These are phyloP conservation scores for Scomber scombrus DNA, from an alignment of 2,113 vertebrate species.

Conservation along the genomic window DNA sequence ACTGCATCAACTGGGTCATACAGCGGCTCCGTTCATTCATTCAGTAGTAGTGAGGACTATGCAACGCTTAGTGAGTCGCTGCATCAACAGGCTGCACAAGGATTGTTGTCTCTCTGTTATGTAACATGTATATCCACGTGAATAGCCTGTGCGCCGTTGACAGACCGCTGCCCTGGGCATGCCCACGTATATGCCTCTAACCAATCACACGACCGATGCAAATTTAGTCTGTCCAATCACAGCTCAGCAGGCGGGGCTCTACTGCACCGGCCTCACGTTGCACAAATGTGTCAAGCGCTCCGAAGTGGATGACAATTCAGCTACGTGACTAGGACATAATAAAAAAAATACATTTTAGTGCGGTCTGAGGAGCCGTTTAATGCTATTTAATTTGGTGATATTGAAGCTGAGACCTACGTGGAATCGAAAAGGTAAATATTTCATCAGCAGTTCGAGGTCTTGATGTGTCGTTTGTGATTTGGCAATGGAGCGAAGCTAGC, in stretches of 20 bases:
- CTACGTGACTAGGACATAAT: slow-evolving; percentile 41
- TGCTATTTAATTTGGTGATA: background rate
- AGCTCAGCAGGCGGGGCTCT: slow-evolving; percentile 51
- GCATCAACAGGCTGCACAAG: background rate
- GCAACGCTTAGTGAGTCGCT: background rate
- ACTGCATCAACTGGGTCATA: background rate
- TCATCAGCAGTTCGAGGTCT: background rate
- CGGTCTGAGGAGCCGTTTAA: background rate
- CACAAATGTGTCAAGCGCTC: slow-evolving; percentile 78
- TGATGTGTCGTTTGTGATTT: slow-evolving; percentile 26
- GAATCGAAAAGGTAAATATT: slow-evolving; percentile 57
- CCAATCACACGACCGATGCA: slow-evolving; percentile 49
- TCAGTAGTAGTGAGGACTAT: background rate
- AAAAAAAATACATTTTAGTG: slow-evolving; percentile 6
- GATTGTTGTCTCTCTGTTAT: slow-evolving; percentile 66
- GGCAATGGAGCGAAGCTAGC: slow-evolving; percentile 37
- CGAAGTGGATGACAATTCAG: slow-evolving; percentile 23
- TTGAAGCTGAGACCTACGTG: background rate
- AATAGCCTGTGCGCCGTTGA: slow-evolving; percentile 34
- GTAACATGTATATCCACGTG: slow-evolving; percentile 85
- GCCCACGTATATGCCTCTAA: background rate
- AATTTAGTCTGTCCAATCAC: slow-evolving; percentile 52
- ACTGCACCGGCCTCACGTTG: slow-evolving; percentile 80
- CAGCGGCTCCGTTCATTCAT: slow-evolving; percentile 23
- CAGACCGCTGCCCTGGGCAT: background rate